Conservation (phyloP, 1,140 invertebrate genomes). For the Drosophila kanapiae region DNA sequence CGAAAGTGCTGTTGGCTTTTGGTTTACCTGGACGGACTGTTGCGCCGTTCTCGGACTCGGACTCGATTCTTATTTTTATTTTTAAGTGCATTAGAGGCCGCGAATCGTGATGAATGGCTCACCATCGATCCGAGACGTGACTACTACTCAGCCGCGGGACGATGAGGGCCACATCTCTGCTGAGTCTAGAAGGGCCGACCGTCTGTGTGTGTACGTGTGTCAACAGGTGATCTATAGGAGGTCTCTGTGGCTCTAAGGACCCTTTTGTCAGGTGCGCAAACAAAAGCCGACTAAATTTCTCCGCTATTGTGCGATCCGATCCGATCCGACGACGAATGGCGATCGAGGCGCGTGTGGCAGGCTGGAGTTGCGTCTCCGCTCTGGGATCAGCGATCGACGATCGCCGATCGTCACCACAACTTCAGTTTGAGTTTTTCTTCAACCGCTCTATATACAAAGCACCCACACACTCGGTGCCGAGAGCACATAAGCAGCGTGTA, state of each 20-base stretch:
- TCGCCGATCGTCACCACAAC: constrained; percentile 68
- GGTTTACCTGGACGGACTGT: constrained; percentile 35
- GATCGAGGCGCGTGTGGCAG: constrained; percentile 70
- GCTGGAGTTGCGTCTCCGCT: constrained; percentile 65
- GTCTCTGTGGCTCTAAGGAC: constrained; percentile 56
- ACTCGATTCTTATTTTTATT: constrained; percentile 36
- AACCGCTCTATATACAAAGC: constrained; percentile 57
- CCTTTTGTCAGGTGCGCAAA: constrained; percentile 42
- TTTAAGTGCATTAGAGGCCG: constrained; percentile 50
- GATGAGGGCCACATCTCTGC: constrained; percentile 35
- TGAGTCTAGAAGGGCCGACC: constrained; percentile 17
- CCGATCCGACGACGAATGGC: constrained; percentile 21
- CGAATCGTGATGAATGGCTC: constrained; percentile 51
- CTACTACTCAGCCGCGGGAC: constrained; percentile 60
- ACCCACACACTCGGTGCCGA: constrained; percentile 30
- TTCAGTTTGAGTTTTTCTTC: constrained; percentile 81
- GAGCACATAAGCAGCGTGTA: constrained; percentile 52
- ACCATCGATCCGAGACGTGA: constrained; percentile 55
- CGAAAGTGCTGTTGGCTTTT: constrained; percentile 18
- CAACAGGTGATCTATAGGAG: constrained; percentile 57
- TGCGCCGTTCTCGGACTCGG: not conserved
- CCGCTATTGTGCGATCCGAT: constrained; percentile 61
- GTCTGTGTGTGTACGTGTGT: constrained; percentile 68
- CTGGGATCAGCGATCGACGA: constrained; percentile 36
- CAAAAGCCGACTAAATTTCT: constrained; percentile 73